Base-by-base conservation (phyloP, 2,888 invertebrate genomes). In the Tachina grossa region DNA sequence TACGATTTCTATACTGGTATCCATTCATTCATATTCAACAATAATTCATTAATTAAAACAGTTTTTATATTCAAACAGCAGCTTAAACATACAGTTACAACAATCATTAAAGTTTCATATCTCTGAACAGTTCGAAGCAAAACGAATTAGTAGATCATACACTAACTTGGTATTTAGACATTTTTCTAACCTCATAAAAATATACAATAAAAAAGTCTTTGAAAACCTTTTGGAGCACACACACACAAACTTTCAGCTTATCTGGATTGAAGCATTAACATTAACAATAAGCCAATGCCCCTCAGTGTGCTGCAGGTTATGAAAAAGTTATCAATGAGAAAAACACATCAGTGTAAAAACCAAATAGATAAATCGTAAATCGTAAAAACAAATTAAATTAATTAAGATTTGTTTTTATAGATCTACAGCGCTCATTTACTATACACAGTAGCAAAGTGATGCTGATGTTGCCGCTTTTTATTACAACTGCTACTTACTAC, bases 301-400 rank as follows among this genome's bases (percentile, higher is more conserved):
- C 45, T 55, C 45, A 55, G n/a, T 13, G n/a, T 47, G 80, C 80
- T 80, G 72, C 65, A 49, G 72, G 72, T 65, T 55, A 65, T 49
- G 55, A 65, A 65, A 72, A 19, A 47, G 39, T 31, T 14, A 55
- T 19, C 14, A 65, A 55, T 49, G 13, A 22, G 31, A n/a, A 43
- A 57, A 74, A 41, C 57, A 41, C 22, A 74, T 31, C 22, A 22
- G n/a, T 14, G 19, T 45, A 39, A 72, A 22, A 22, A 19, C 47
- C 13, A 63, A n/a, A 51, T 39, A 63, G 31, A 68, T 61, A 77
- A 81, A 68, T 68, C 72, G 72, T 61, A 77, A 81, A 68, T 68
- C 72, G 72, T 77, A 55, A 63, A 84, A 63, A 74, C 66, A 81
- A 79, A 85, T 76, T 80, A 72, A 85, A 85, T 83, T 85, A 85